These are phyloP conservation scores for Pelodytes ibericus DNA, from an alignment of 2,797 vertebrate genomes.

Conservation along the genomic window DNA sequence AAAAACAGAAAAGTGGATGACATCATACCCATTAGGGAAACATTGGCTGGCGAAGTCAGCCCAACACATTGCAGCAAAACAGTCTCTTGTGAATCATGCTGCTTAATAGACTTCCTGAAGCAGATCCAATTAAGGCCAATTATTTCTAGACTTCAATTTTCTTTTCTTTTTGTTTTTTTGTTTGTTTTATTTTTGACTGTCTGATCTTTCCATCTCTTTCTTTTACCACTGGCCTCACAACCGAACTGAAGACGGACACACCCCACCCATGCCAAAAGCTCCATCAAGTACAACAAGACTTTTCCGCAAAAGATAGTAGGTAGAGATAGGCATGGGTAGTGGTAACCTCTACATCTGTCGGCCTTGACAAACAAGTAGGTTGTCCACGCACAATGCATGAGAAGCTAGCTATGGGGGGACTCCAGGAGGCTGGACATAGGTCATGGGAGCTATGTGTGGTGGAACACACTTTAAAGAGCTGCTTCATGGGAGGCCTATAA, in stretches of 20 bases:
- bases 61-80: neutral
- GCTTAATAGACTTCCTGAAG: conserved; percentile 36
- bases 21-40: conserved; percentile 26
- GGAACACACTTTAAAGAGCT: too few species aligned
- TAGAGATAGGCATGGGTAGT: neutral
- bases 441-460: too few species aligned
- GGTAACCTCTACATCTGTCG: neutral
- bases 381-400: too few species aligned
- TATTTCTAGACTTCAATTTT: neutral
- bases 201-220: neutral
- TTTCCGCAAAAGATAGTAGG: neutral
- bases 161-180: neutral
- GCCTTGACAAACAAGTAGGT: too few species aligned
- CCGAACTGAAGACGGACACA: neutral
- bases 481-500: too few species aligned
- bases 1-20: neutral
- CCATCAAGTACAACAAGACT: neutral
- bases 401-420: too few species aligned
- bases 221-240: neutral
- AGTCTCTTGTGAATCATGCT: neutral
- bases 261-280: neutral
- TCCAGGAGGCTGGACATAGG: too few species aligned
- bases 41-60: neutral
- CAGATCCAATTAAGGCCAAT: neutral
- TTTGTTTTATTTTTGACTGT: too few species aligned